Evolutionary conservation across 1,140 invertebrate species (phyloP).

Genomic region (Rhagoletis zephyria): DNA sequence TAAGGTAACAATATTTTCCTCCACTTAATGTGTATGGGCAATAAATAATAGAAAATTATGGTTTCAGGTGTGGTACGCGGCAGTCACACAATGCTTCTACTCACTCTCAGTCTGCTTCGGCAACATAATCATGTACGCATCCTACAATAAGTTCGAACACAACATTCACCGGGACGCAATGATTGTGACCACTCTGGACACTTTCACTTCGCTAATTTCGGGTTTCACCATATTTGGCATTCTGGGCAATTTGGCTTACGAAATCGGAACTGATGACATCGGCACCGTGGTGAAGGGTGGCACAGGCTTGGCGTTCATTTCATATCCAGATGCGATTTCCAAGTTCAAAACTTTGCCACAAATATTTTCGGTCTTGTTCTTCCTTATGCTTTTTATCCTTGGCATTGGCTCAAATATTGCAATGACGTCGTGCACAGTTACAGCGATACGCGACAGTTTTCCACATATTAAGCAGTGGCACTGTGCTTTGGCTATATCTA

Average conservation of each 20-base stretch:
- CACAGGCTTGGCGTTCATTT: slow-evolving; percentile 86
- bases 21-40: too few species aligned
- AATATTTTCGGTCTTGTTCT: slow-evolving; percentile 91
- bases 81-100: slow-evolving; percentile 89
- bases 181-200: slow-evolving; percentile 84
- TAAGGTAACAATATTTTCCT: too few species aligned
- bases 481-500: slow-evolving; percentile 76
- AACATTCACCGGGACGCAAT: slow-evolving; percentile 86
- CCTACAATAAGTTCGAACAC: slow-evolving; percentile 86
- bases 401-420: slow-evolving; percentile 85
- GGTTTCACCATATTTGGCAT: slow-evolving; percentile 91
- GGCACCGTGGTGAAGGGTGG: slow-evolving; percentile 78
- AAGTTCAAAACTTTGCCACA: slow-evolving; percentile 85
- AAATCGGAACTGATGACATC: slow-evolving; percentile 77
- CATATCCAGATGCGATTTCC: slow-evolving; percentile 90
- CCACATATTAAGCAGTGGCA: slow-evolving; percentile 77
- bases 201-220: slow-evolving; percentile 86
- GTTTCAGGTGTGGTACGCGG: slow-evolving; percentile 82
- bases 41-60: background rate
- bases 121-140: slow-evolving; percentile 86
- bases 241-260: slow-evolving; percentile 82
- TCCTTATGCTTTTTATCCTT: slow-evolving; percentile 88
- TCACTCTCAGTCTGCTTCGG: slow-evolving; percentile 88
- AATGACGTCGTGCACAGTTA: slow-evolving; percentile 79
- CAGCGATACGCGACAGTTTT: slow-evolving; percentile 82